Percentiles rank a stretch among this genome's conserved stretches.
Evolutionary conservation across 2,797 vertebrate species (phyloP).

Genomic region (Neopelma chrysocephalum): DNA sequence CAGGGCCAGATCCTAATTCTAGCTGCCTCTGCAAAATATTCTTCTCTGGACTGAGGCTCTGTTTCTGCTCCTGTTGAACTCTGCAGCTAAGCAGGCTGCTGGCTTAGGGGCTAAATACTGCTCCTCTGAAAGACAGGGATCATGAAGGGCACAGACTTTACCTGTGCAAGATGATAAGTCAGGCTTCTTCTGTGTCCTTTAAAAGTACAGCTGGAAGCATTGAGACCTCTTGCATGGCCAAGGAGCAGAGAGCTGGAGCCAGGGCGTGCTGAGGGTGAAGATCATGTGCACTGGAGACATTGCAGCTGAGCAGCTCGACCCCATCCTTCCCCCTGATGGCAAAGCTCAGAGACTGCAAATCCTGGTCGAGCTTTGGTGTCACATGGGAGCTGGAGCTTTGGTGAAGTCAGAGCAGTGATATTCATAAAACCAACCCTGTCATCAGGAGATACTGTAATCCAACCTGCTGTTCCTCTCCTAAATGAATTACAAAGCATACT

Average conservation of each 20-base stretch:
- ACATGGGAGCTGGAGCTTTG: background rate
- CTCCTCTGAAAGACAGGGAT: background rate
- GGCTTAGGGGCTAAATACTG: background rate
- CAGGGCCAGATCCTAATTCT: constrained; percentile 28
- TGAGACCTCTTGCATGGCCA: background rate
- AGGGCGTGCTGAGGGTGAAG: background rate
- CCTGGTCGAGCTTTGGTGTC: background rate
- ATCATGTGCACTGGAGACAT: background rate
- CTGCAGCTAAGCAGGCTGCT: background rate
- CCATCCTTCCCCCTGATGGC: background rate
- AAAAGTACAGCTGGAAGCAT: background rate
- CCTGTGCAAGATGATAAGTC: background rate
- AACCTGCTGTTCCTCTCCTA: background rate
- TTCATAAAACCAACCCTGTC: background rate
- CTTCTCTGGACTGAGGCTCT: background rate
- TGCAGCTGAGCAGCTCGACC: background rate
- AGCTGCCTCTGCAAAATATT: constrained; percentile 1
- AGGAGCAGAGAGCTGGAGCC: background rate
- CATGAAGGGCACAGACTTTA: background rate
- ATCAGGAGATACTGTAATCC: background rate
- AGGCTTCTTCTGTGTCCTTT: background rate
- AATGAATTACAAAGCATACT: background rate
- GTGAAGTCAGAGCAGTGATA: background rate
- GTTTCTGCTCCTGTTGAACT: background rate
- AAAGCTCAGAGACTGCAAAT: background rate